Evolutionary conservation across 2,888 invertebrate species (phyloP).

Genomic region (Agrypnus murinus): DNA sequence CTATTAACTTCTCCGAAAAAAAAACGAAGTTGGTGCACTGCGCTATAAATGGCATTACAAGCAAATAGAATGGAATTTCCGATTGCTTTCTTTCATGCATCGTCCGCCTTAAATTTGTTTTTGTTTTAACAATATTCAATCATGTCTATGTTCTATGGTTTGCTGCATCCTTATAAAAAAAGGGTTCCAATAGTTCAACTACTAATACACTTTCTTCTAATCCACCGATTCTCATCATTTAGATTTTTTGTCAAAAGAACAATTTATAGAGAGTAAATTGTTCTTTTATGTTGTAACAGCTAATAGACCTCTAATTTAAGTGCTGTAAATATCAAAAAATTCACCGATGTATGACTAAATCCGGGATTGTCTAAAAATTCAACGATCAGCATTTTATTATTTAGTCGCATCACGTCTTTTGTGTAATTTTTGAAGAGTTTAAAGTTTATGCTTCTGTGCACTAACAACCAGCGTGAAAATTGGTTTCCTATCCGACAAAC

Average conservation of each 20-base stretch:
- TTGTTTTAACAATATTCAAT: too few species aligned
- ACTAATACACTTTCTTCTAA: neutral
- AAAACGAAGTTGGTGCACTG: neutral
- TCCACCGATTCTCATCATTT: too few species aligned
- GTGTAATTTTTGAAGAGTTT: neutral
- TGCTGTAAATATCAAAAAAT: neutral
- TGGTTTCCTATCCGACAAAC: slow-evolving; percentile 14
- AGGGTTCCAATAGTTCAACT: neutral
- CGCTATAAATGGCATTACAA: neutral
- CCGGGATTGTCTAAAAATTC: slow-evolving; percentile 19
- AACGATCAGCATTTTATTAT: neutral
- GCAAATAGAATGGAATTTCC: neutral
- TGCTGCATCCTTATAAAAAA: neutral
- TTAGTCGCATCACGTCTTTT: slow-evolving; percentile 16
- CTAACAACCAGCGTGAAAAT: slow-evolving; percentile 26
- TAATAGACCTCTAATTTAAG: neutral
- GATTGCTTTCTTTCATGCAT: neutral
- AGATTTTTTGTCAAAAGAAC: too few species aligned
- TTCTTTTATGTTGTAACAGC: neutral
- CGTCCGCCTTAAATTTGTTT: neutral
- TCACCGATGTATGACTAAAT: slow-evolving; percentile 17
- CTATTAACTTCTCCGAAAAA: too few species aligned
- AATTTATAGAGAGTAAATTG: neutral
- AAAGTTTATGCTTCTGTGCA: slow-evolving; percentile 20
- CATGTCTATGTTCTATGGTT: too few species aligned